Evolutionary conservation across 1,140 invertebrate genomes (phyloP), one percentile per base, ranked within the genome.

Genomic region (Aporrectodea caliginosa): DNA sequence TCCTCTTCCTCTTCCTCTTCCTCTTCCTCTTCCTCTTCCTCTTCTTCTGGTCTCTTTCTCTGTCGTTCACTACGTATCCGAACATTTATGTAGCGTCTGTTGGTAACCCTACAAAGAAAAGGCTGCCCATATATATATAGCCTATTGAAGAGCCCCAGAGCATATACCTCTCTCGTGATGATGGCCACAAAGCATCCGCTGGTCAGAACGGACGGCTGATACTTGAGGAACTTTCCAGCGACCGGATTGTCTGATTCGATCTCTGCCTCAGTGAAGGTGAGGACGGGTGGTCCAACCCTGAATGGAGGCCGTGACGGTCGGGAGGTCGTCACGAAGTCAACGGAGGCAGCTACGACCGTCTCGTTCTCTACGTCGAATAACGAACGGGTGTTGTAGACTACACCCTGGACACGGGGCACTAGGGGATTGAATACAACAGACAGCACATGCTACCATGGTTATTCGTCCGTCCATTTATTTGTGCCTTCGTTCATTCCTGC

Each of bases 161-260:
- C n/a, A n/a, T n/a, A n/a, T 72, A 87, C 86, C 84, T 86, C 86
- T 82, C 86, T 82, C 16, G 84, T 84, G 16, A 87, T 85, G 35
- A 83, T 79, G 69, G 84, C 85, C 27, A 87, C 77, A 79, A 86
- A 87, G 78, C 86, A 87, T n/a, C 86, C 86, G 80, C 84, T 87
- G 34, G 82, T 83, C 31, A 79, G 81, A 16, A 75, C 78, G 35
- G 84, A 82, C 16, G 85, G 85, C 16, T 58, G 34, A 76, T 84
- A 86, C 35, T 83, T 84, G 14, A 85, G 79, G 72, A 77, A 85
- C 78, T 85, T 84, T 1, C 83, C 84, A 29, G 75, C 43, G 1
- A 73, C 33, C 27, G 75, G 75, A 58, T 78, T 77, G 16, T 74
- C 81, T 29, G n/a, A 33, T 31, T 75, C 78, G 2, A 80, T 77